A percentile compares a stretch with the other conserved stretches of the same genome.
phyloP scores from a whole-genome alignment of 2,888 invertebrate species.

The Pheosia tremula region DNA sequence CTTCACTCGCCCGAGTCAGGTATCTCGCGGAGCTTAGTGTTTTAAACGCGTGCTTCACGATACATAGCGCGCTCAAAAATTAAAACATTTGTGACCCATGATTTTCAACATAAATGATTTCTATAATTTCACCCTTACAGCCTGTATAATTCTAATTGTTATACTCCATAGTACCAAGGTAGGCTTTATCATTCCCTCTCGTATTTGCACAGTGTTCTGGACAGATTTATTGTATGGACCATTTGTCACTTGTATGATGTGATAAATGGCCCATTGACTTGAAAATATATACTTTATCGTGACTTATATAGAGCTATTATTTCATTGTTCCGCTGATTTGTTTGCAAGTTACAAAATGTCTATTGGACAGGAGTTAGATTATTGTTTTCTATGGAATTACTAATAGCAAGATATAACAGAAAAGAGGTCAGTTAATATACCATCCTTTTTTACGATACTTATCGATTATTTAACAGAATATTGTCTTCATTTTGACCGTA shows the following conservation, averaged over 20 bases:
- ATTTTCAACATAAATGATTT: too few relatives aligned
- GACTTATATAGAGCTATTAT: constrained; percentile 8
- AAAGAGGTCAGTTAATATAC: too few relatives aligned
- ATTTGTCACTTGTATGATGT: constrained; percentile 27
- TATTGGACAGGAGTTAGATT: background rate
- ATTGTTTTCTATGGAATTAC: background rate
- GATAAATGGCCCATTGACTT: constrained; percentile 23
- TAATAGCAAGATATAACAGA: too few relatives aligned
- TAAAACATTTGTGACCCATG: too few relatives aligned
- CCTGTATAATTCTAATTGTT: background rate
- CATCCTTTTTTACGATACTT: too few relatives aligned
- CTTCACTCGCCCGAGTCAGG: too few relatives aligned
- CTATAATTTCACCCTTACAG: too few relatives aligned
- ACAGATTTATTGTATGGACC: constrained; percentile 23
- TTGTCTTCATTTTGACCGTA: too few relatives aligned
- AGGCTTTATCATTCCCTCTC: constrained; percentile 14
- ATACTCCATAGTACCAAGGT: constrained; percentile 5
- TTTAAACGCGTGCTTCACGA: too few relatives aligned
- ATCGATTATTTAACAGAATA: too few relatives aligned
- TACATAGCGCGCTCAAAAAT: too few relatives aligned
- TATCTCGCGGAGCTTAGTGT: too few relatives aligned
- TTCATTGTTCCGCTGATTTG: constrained; percentile 5
- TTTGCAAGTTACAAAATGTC: background rate
- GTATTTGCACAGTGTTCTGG: constrained; percentile 21
- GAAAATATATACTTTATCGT: constrained; percentile 15